Base-by-base conservation (phyloP, 1,140 invertebrate genomes). In the Eueides isabella region DNA sequence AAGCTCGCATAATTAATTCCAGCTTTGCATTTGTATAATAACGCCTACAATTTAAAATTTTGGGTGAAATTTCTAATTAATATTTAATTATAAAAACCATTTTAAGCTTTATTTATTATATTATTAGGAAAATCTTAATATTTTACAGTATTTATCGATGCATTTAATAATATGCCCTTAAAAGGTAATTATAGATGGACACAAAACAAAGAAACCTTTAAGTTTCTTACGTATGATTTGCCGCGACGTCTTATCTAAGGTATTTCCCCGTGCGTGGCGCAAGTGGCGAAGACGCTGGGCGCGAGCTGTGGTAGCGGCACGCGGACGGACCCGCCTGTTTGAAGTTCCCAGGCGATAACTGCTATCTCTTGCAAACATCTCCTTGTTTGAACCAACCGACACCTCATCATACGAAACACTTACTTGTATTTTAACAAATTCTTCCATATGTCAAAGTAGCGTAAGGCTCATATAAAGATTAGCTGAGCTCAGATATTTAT, bases 331-430 rank as follows among this genome's bases (percentile, higher is more conserved):
- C 76, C 80, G 82, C 81, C 84, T 91, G 88, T 91, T 91, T 91
- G 84, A 85, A 68, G 84, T 91, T 91, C 89, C 88, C 89, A 91
- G 87, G 89, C 85, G 88, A 91, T 91, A 91, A 76, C 82, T 76
- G 78, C 83, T 90, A 91, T 91, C 89, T 91, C 85, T 77, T 71
- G 81, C 89, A 91, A 90, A 91, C 89, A 91, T 87, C 84, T 86
- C 76, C 82, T 85, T 88, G 85, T 91, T 91, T 90, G 87, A 90
- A 82, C 80, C 87, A 77, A 76, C 84, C 72, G 74, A 79, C 68
- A 68, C 63, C 67, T 63, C 77, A 63, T 68, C 68, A 72, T 61
- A 64, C 48, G 76, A 69, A 70, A 84, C 38, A 77, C 77, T 38
- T 28, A 19, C 55, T 41, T 77, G 23, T 65, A 75, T 55, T 19